These are phyloP conservation scores for Brienomyrus brachyistius DNA, from an alignment of 2,113 vertebrate genomes.

Conservation along the genomic window DNA sequence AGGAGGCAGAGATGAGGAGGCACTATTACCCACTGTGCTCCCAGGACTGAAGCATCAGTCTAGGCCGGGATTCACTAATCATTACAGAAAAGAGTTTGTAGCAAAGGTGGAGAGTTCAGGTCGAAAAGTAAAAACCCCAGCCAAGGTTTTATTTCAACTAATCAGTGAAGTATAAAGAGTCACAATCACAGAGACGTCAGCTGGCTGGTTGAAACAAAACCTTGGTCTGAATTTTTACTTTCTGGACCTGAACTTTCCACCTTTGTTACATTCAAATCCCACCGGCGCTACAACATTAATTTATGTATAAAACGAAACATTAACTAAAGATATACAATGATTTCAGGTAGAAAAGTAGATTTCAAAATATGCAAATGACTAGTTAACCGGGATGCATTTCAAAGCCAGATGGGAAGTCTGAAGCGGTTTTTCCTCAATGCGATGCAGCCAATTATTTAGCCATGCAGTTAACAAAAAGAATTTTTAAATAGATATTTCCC, in stretches of 20 bases:
- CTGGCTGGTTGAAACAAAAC: not conserved
- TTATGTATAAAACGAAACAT: not conserved
- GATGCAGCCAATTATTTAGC: not conserved
- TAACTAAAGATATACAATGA: not conserved
- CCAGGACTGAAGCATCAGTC: not conserved
- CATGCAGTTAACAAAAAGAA: not conserved
- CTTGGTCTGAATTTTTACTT: not conserved
- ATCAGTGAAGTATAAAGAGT: not conserved
- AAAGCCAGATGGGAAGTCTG: not conserved
- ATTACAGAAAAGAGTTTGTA: not conserved
- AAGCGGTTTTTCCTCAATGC: not conserved
- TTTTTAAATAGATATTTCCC: not conserved
- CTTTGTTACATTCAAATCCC: not conserved
- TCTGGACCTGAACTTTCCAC: not conserved
- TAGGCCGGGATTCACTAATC: not conserved
- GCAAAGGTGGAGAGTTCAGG: not conserved
- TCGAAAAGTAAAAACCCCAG: not conserved
- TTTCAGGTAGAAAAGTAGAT: not conserved
- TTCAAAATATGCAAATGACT: not conserved
- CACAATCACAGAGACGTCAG: not conserved
- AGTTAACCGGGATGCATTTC: not conserved
- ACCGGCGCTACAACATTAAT: not conserved
- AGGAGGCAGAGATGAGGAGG: not conserved
- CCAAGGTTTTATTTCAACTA: not conserved
- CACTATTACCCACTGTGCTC: not conserved